These are phyloP conservation scores for Catotricha subobsoleta DNA, from an alignment of 2,888 invertebrate genomes.

Conservation along the genomic window DNA sequence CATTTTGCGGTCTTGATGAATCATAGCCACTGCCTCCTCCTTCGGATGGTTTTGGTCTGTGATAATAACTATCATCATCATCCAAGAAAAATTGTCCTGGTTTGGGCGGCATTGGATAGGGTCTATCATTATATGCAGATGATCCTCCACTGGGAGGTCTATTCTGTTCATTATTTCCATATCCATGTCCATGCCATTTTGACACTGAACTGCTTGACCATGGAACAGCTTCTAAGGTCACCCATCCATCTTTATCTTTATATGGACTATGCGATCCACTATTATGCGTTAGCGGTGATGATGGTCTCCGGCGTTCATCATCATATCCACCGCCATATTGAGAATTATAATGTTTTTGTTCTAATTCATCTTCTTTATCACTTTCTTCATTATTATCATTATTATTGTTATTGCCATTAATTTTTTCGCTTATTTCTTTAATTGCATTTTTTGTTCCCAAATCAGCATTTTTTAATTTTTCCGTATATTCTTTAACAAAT, in stretches of 20 bases:
- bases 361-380: constrained; percentile 31
- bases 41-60: constrained; percentile 22
- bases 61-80: constrained; percentile 14
- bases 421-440: constrained; percentile 1
- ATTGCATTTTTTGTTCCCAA: constrained; percentile 3
- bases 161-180: neutral
- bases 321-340: neutral
- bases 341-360: constrained; percentile 22
- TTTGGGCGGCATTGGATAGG: neutral
- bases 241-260: constrained; percentile 59
- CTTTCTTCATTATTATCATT: constrained; percentile 19
- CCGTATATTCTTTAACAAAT: constrained; percentile 40
- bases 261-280: constrained; percentile 21
- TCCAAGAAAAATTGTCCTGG: constrained; percentile 20
- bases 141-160: constrained; percentile 20
- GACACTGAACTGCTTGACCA: constrained; percentile 67
- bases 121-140: constrained; percentile 29
- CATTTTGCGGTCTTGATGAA: constrained; percentile 2
- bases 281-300: constrained; percentile 16
- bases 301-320: constrained; percentile 15
- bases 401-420: constrained; percentile 4
- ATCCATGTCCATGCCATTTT: constrained; percentile 51
- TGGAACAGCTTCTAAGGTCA: constrained; percentile 55
- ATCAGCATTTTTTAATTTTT: constrained; percentile 29
- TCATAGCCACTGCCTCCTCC: neutral